Evolutionary conservation across 64 coral and sea anemone species (phyloP), one percentile per base, ranked within the genome.

Genomic region (Pocillopora verrucosa): DNA sequence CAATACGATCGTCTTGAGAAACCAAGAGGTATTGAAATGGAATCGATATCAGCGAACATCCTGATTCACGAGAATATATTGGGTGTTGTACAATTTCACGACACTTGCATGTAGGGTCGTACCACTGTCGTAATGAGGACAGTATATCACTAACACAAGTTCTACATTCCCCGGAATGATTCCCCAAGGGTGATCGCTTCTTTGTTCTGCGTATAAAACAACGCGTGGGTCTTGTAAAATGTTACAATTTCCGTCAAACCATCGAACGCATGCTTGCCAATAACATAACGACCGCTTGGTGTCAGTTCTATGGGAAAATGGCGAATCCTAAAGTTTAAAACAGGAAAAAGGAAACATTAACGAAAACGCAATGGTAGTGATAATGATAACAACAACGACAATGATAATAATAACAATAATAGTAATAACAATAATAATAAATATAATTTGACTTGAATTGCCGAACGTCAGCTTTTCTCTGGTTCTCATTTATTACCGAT

Each of bases 131-230:
- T 56, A 16, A 11, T 5, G 2, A n/a, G 76, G 20, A n/a, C 56
- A 19, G n/a, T 37, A 34, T 34, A 70, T 10, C 10, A 30, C 25
- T 20, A n/a, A 70, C 10, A 70, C 4, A 25, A 25, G 79, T 16
- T 62, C 79, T 83, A 85, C 65, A 85, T 85, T 72, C 82, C 82
- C 72, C 82, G 17, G 65, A 94, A 89, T 25, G 92, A 88, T 61
- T 94, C 58, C 36, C 92, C 87, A 25, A 94, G 74, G 63, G 38
- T 89, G 9, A 94, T 81, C 36, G 92, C 87, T 67, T 94, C 73
- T 74, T 89, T 94, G 65, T 94, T 86, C 16, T 94, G 87, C 13
- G 92, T 94, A 51, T 90, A 94, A 86, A 94, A 94, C 22, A 94
- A 89, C 9, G 92, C 87, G 63, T 90, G 61, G 24, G 77, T 62